Percentiles rank a stretch among this genome's conserved stretches.
phyloP scores from a whole-genome alignment of 1,140 invertebrate genomes.

The Tetragnatha versicolor region DNA sequence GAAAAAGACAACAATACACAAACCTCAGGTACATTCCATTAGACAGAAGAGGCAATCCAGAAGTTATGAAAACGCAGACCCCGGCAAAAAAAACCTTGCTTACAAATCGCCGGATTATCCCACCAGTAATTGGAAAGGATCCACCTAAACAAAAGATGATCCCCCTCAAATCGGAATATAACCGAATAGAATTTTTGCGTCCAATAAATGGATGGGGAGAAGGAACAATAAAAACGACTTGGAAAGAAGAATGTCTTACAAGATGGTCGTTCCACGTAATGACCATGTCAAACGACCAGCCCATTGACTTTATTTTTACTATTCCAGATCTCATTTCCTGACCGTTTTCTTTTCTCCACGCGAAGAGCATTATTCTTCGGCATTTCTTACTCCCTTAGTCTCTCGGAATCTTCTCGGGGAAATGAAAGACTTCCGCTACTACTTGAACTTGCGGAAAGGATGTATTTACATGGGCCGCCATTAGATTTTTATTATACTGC shows the following conservation, averaged over 20 bases:
- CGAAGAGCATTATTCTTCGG: conserved; percentile 35
- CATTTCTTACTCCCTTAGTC: conserved; percentile 33
- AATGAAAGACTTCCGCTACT: conserved; percentile 9
- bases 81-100: conserved; percentile 11
- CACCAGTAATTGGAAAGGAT: conserved; percentile 18
- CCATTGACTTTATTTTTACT: conserved; percentile 51
- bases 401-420: neutral
- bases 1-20: no score
- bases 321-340: conserved; percentile 37
- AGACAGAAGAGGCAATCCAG: no score
- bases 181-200: conserved; percentile 22
- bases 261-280: conserved; percentile 50
- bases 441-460: no score
- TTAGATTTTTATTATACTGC: no score
- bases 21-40: no score
- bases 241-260: conserved; percentile 40
- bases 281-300: conserved; percentile 50
- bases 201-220: neutral
- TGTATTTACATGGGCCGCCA: no score
- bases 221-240: neutral
- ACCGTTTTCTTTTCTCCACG: conserved; percentile 26
- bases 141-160: conserved; percentile 10
- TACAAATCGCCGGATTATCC: conserved; percentile 27
- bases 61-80: conserved; percentile 11
- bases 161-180: conserved; percentile 28